These are phyloP conservation scores for Protonemura montana DNA, from an alignment of 2,888 invertebrate species.

Conservation along the genomic window DNA sequence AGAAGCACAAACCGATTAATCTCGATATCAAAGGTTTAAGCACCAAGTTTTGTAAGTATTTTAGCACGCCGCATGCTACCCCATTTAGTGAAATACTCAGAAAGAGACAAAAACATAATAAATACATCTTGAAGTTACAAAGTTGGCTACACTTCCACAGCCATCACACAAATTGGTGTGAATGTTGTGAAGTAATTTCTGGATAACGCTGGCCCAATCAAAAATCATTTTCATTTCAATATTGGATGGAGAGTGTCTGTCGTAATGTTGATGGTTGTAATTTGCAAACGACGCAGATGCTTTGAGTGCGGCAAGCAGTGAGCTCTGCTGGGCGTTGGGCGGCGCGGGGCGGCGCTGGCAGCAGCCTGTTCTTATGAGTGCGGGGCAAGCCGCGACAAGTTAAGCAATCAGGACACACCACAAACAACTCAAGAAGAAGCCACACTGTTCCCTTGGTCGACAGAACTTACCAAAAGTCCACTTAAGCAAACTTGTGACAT, in stretches of 20 bases:
- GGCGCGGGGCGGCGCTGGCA: neutral
- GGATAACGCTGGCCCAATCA: neutral
- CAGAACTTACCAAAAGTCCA: neutral
- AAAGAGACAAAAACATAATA: neutral
- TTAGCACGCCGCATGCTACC: too few relatives aligned
- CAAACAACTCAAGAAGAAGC: neutral
- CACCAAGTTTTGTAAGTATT: too few relatives aligned
- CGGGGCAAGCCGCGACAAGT: neutral
- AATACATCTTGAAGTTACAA: neutral
- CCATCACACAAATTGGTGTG: neutral
- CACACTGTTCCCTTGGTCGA: neutral
- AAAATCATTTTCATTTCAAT: neutral
- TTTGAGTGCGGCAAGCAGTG: too few relatives aligned
- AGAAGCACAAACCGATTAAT: too few relatives aligned
- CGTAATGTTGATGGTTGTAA: too few relatives aligned
- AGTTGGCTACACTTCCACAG: too few relatives aligned
- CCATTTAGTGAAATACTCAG: neutral
- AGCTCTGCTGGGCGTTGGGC: neutral
- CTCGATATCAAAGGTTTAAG: too few relatives aligned
- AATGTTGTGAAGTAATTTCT: neutral
- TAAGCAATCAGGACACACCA: neutral
- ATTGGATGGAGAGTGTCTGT: too few relatives aligned
- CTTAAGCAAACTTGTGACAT: slow-evolving; percentile 5
- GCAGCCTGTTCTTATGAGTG: slow-evolving; percentile 22
- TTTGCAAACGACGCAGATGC: too few relatives aligned